Conservation (phyloP, 2,113 vertebrate genomes). For the Theropithecus gelada region DNA sequence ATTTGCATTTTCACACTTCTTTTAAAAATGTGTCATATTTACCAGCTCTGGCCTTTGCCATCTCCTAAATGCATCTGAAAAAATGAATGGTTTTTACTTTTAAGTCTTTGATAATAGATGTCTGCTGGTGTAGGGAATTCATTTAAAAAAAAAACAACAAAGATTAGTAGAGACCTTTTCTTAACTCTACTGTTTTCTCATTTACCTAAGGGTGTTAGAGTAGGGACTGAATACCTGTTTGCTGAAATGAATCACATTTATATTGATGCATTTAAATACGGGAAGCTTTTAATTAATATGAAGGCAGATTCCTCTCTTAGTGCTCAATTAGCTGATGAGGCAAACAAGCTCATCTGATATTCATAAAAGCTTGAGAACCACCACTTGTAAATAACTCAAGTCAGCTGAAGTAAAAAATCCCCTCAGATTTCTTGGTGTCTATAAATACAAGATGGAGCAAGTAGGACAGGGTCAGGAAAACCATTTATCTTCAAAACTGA, state of each 20-base stretch:
- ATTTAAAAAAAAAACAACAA: not conserved
- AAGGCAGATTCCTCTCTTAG: not conserved
- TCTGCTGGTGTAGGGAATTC: not conserved
- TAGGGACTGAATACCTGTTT: not conserved
- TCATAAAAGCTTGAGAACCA: not conserved
- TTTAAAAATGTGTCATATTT: not conserved
- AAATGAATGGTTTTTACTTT: not conserved
- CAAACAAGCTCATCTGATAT: conserved; percentile 38
- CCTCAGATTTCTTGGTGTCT: conserved; percentile 9
- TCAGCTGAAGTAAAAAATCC: conserved; percentile 16
- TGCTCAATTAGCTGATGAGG: conserved; percentile 13
- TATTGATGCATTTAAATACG: conserved; percentile 1
- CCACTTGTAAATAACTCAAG: not conserved
- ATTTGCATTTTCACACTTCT: not conserved
- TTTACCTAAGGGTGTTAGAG: not conserved
- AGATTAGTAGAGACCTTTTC: not conserved
- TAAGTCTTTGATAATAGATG: not conserved
- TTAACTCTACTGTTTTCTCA: not conserved
- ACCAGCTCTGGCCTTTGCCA: not conserved
- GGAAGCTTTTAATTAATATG: conserved; percentile 39
- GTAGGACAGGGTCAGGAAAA: not conserved
- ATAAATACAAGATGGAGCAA: not conserved
- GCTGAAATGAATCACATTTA: conserved; percentile 34
- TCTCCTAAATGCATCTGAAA: not conserved
- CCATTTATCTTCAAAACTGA: conserved; percentile 6